phyloP scores from a whole-genome alignment of 2,113 vertebrate species.

The Cacatua alba region DNA sequence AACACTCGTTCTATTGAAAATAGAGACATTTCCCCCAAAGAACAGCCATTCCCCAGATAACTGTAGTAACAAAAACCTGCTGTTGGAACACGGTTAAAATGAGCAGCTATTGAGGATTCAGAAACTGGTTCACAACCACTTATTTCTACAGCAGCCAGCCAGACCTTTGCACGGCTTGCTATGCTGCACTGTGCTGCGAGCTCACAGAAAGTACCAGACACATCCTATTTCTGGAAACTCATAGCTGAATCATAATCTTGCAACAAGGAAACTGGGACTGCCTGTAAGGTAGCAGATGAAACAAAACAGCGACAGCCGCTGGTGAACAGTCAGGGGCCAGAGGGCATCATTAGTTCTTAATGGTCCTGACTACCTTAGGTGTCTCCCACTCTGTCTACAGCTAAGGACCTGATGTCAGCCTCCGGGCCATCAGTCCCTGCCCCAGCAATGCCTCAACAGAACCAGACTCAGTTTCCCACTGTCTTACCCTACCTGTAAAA shows the following conservation, averaged over 20 bases:
- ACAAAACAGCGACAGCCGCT: neutral
- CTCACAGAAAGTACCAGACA: neutral
- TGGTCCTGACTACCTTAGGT: neutral
- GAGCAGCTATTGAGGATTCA: constrained; percentile 16
- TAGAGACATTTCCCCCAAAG: neutral
- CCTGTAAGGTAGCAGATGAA: neutral
- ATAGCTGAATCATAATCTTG: constrained; percentile 27
- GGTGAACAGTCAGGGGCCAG: neutral
- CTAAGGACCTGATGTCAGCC: neutral
- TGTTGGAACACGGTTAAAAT: neutral
- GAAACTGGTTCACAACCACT: neutral
- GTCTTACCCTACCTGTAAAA: neutral
- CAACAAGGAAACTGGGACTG: neutral
- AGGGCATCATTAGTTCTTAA: neutral
- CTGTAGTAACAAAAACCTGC: neutral
- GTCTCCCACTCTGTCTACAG: neutral
- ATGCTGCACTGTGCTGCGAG: neutral
- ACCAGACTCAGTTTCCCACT: fast-evolving
- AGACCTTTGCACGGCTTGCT: neutral
- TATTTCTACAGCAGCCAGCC: neutral
- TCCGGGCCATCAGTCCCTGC: neutral
- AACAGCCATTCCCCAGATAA: neutral
- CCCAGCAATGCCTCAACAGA: neutral
- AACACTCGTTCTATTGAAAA: neutral
- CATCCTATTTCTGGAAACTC: neutral